Percentiles rank a stretch among this genome's conserved stretches.
phyloP scores from a whole-genome alignment of 2,888 invertebrate species.

The Metacarcinus magister region DNA sequence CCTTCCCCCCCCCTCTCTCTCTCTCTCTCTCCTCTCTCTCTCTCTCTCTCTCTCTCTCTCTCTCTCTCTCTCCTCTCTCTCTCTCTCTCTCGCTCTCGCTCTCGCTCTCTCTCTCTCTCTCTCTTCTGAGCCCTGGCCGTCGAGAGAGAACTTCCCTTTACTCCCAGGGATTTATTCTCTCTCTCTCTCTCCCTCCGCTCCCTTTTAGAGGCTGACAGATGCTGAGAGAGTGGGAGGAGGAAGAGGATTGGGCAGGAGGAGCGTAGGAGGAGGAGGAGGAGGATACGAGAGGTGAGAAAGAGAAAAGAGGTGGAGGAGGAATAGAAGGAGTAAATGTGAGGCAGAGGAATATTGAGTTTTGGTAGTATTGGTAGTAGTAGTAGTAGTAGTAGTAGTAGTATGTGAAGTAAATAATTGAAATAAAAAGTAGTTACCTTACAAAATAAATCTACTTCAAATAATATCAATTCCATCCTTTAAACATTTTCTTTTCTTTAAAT shows the following conservation, averaged over 20 bases:
- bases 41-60: constrained; percentile 57
- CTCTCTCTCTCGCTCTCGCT: constrained; percentile 37
- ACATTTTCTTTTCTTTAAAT: not conserved
- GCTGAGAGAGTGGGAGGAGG: constrained; percentile 47
- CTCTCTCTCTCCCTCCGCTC: not conserved
- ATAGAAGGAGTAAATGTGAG: not conserved
- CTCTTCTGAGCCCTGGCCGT: not conserved
- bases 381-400: constrained; percentile 40
- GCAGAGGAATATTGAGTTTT: not conserved
- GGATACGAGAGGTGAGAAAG: constrained; percentile 34
- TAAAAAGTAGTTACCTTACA: not conserved
- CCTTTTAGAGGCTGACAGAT: constrained; percentile 45
- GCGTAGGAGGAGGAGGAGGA: not conserved
- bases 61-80: constrained; percentile 44
- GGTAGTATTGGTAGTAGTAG: not conserved
- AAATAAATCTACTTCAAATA: not conserved
- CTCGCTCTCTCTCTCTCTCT: constrained; percentile 35
- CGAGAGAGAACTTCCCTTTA: not conserved
- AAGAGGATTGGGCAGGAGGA: constrained; percentile 36
- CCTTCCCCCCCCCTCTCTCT: not conserved
- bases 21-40: constrained; percentile 56
- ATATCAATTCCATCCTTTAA: not conserved
- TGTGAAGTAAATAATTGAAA: not conserved
- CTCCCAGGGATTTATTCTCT: constrained; percentile 47
- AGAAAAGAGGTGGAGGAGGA: constrained; percentile 23